Percentiles rank a stretch among this genome's conserved stretches.
These are phyloP conservation scores for Marasmarcha lunaedactyla DNA, from an alignment of 2,888 invertebrate genomes.

Conservation along the genomic window DNA sequence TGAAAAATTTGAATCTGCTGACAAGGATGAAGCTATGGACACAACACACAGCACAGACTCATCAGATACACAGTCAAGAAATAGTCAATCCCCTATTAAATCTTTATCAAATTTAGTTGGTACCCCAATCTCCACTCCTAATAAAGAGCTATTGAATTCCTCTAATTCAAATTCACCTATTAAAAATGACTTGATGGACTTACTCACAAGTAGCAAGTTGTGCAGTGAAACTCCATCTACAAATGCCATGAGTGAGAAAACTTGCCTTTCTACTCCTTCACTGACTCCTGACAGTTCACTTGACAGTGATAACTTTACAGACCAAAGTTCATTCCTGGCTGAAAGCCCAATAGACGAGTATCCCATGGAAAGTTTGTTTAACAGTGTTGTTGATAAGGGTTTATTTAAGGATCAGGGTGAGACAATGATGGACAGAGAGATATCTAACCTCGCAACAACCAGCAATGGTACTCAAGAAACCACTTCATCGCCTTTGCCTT, in stretches of 20 bases:
- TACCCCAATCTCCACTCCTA: conserved; percentile 44
- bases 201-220: conserved; percentile 46
- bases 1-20: conserved; percentile 30
- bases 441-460: conserved; percentile 60
- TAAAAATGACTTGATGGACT: conserved; percentile 55
- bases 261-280: conserved; percentile 34
- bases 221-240: conserved; percentile 42
- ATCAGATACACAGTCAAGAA: conserved; percentile 40
- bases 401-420: conserved; percentile 58
- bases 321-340: conserved; percentile 59
- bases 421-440: conserved; percentile 61
- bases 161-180: conserved; percentile 21
- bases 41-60: conserved; percentile 37
- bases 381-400: conserved; percentile 61
- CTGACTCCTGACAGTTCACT: conserved; percentile 52
- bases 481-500: conserved; percentile 43
- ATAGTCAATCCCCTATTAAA: conserved; percentile 71
- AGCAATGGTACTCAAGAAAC: conserved; percentile 53
- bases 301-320: conserved; percentile 56
- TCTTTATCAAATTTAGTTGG: conserved; percentile 74
- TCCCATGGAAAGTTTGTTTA: conserved; percentile 63
- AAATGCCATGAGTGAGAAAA: conserved; percentile 39
- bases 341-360: conserved; percentile 64
- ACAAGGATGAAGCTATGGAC: conserved; percentile 39
- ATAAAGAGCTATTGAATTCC: background rate